These are phyloP conservation scores for Eudasyphora cyanicolor DNA, from an alignment of 2,888 invertebrate genomes.

Conservation along the genomic window DNA sequence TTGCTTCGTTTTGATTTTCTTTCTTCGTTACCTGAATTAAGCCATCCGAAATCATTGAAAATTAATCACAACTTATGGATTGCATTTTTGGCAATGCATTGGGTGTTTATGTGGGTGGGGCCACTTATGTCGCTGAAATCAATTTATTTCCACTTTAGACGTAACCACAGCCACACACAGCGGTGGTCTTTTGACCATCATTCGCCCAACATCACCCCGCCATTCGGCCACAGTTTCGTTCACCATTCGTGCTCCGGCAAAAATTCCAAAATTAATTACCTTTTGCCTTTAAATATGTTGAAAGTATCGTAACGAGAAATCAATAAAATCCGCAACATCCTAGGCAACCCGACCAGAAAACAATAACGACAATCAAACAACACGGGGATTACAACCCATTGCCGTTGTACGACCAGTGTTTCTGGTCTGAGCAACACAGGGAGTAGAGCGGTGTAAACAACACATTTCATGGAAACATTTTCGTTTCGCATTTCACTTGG, in stretches of 20 bases:
- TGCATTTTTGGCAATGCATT: neutral
- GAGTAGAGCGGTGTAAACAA: neutral
- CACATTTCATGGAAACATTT: conserved; percentile 14
- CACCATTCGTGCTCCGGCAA: neutral
- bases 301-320: neutral
- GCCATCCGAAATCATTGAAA: conserved; percentile 3
- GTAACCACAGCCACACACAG: no score
- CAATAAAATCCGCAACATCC: neutral
- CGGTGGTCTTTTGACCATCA: no score
- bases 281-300: neutral
- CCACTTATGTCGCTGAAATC: neutral
- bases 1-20: no score
- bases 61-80: conserved; percentile 20
- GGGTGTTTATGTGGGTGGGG: neutral
- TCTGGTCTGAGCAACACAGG: no score
- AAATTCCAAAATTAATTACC: conserved; percentile 1
- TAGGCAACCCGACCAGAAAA: neutral
- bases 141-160: neutral
- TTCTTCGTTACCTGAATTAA: conserved; percentile 7
- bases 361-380: no score
- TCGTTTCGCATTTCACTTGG: neutral
- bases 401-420: neutral
- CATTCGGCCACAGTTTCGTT: no score
- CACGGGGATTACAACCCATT: neutral
- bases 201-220: no score